Evolutionary conservation across 1,140 invertebrate genomes (phyloP).

Genomic region (Whitmania pigra): DNA sequence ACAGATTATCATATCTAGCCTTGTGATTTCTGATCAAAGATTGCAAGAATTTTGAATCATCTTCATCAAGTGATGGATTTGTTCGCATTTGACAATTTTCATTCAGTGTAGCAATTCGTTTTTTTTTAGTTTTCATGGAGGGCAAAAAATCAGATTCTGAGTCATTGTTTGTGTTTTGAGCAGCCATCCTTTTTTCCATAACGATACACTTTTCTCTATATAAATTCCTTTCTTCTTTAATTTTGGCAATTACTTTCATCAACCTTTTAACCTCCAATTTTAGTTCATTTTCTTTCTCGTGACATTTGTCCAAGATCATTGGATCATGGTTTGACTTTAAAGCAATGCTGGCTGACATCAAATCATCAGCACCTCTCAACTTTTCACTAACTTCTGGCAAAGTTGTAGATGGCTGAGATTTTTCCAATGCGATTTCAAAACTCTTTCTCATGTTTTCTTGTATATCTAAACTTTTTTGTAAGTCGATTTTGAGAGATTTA

Average conservation of each 20-base stretch:
- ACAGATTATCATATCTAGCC: no score
- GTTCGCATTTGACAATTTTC: no score
- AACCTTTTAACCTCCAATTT: not conserved
- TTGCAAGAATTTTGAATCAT: no score
- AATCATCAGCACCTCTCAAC: no score
- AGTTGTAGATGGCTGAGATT: not conserved
- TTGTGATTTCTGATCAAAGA: no score
- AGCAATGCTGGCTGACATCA: not conserved
- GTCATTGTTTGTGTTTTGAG: no score
- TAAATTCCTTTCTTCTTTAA: conserved; percentile 3
- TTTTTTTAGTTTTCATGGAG: no score
- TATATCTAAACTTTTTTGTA: conserved; percentile 9
- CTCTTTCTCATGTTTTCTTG: not conserved
- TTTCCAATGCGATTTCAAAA: not conserved
- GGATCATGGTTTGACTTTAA: not conserved
- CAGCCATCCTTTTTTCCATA: no score
- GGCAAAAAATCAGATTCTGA: no score
- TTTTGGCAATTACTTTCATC: not conserved
- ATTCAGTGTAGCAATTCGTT: no score
- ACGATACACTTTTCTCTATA: not conserved
- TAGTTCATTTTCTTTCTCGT: conserved; percentile 1
- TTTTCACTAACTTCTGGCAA: no score
- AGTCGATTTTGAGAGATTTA: not conserved
- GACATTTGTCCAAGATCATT: not conserved
- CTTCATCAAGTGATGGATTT: no score